Evolutionary conservation across 2,888 invertebrate genomes (phyloP).

Genomic region (Carcina quercana): DNA sequence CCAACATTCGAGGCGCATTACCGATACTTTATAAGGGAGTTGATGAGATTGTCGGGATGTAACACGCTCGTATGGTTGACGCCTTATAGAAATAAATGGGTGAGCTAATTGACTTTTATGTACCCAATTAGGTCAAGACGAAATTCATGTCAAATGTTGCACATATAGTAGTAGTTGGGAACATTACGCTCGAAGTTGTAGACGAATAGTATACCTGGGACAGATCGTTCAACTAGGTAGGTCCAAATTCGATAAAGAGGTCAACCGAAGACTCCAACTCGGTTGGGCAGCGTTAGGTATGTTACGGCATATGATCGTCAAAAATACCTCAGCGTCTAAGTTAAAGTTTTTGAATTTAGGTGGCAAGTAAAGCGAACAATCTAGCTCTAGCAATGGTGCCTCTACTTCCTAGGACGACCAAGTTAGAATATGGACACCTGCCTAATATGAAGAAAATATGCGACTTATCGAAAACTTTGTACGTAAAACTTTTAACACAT

Average conservation of each 20-base stretch:
- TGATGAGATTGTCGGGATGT: slow-evolving; percentile 72
- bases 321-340: not conserved
- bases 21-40: slow-evolving; percentile 75
- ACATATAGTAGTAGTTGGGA: too few species aligned
- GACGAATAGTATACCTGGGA: too few species aligned
- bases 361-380: slow-evolving; percentile 46
- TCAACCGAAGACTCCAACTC: too few species aligned
- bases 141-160: too few species aligned
- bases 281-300: too few species aligned
- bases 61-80: slow-evolving; percentile 50
- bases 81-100: slow-evolving; percentile 58
- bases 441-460: slow-evolving; percentile 31
- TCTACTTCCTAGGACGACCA: slow-evolving; percentile 36
- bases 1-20: slow-evolving; percentile 75
- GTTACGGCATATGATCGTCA: too few species aligned
- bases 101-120: too few species aligned
- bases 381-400: slow-evolving; percentile 48
- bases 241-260: too few species aligned
- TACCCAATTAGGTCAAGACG: too few species aligned
- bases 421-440: slow-evolving; percentile 29
- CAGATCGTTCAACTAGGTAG: too few species aligned
- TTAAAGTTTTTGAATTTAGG: slow-evolving; percentile 21
- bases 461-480: slow-evolving; percentile 35
- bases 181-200: too few species aligned
- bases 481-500: too few species aligned